These are phyloP conservation scores for Eulemur rubriventer DNA, from an alignment of 2,797 vertebrate species.

Conservation along the genomic window DNA sequence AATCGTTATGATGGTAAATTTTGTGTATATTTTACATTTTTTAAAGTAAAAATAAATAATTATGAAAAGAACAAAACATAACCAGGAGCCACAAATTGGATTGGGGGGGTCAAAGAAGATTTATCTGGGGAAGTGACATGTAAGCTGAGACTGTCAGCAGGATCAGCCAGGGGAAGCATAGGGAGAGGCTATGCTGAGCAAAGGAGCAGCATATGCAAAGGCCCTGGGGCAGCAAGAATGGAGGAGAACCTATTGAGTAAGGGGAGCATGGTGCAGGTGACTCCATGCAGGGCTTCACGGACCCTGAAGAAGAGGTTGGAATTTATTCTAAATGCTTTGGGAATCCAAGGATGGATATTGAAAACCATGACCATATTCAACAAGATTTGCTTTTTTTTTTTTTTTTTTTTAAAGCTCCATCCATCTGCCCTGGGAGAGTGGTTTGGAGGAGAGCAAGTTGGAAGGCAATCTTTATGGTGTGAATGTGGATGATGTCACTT, in stretches of 20 bases:
- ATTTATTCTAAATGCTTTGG: background rate
- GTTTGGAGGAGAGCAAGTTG: background rate
- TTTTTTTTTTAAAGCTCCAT: background rate
- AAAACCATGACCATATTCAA: background rate
- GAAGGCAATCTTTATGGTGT: background rate
- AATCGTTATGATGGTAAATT: background rate
- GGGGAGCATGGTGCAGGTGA: background rate
- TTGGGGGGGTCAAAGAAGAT: background rate
- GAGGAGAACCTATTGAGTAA: background rate
- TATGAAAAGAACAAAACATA: background rate
- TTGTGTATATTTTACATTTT: background rate
- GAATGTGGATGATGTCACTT: background rate
- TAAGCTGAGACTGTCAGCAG: background rate
- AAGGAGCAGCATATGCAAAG: background rate
- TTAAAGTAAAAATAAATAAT: background rate
- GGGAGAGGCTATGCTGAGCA: background rate
- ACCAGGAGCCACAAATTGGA: background rate
- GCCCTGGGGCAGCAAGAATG: background rate
- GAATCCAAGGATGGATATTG: background rate
- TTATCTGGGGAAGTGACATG: background rate
- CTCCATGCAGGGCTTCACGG: background rate
- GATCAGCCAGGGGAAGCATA: background rate
- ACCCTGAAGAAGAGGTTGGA: background rate
- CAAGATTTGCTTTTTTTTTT: background rate
- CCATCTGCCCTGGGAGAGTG: background rate